These are phyloP conservation scores for Scotopteryx bipunctaria DNA, from an alignment of 2,888 invertebrate genomes.

Conservation along the genomic window DNA sequence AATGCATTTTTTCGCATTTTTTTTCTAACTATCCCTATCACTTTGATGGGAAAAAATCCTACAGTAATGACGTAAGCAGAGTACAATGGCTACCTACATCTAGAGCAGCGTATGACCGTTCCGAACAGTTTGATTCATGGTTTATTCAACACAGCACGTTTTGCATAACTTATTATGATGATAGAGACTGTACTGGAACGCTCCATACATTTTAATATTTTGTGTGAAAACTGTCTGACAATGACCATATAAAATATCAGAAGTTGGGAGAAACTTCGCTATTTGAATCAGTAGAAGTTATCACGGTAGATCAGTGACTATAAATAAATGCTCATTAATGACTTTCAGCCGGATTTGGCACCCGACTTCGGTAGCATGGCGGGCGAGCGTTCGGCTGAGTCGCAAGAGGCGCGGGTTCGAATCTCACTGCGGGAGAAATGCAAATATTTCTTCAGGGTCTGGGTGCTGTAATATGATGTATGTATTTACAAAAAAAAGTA, in stretches of 20 bases:
- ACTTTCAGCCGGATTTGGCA: too few relatives aligned
- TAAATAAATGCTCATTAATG: too few relatives aligned
- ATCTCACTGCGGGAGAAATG: too few relatives aligned
- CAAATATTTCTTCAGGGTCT: too few relatives aligned
- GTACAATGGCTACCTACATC: slow-evolving; percentile 32
- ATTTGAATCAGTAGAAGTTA: slow-evolving; percentile 18
- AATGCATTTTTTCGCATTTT: too few relatives aligned
- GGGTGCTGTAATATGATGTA: too few relatives aligned
- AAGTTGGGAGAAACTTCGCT: slow-evolving; percentile 21
- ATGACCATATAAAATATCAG: slow-evolving; percentile 23
- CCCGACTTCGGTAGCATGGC: too few relatives aligned
- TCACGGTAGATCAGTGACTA: neutral
- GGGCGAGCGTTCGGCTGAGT: too few relatives aligned
- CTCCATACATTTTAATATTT: slow-evolving; percentile 35
- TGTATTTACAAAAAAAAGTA: too few relatives aligned
- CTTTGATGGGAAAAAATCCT: slow-evolving; percentile 17
- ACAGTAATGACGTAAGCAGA: slow-evolving; percentile 20
- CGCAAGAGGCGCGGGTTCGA: too few relatives aligned
- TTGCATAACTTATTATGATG: slow-evolving; percentile 39
- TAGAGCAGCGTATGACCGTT: slow-evolving; percentile 39
- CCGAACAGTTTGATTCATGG: slow-evolving; percentile 39
- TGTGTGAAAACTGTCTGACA: slow-evolving; percentile 33
- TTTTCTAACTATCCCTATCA: too few relatives aligned
- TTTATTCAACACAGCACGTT: slow-evolving; percentile 36
- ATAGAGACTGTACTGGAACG: slow-evolving; percentile 28